Percentiles rank a stretch among this genome's conserved stretches.
phyloP scores from a whole-genome alignment of 30 jellyfish, hydroid and myxozoan genomes.

The Catostylus mosaicus region DNA sequence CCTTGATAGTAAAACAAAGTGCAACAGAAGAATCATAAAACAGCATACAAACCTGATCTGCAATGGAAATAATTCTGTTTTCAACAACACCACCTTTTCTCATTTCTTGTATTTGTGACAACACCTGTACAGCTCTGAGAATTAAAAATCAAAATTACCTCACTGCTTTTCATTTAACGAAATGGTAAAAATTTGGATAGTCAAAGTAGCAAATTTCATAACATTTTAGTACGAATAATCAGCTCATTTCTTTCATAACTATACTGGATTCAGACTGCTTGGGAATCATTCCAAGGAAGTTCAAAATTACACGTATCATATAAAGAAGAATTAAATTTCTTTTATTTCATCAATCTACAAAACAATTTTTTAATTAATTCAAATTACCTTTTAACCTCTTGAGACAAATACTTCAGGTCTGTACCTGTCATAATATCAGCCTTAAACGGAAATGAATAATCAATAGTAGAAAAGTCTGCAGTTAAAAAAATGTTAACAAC shows the following conservation, averaged over 20 bases:
- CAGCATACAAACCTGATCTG: conserved; percentile 39
- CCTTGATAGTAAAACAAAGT: not conserved
- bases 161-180: too few species aligned
- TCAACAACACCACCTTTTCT: conserved; percentile 54
- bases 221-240: too few species aligned
- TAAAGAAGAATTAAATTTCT: too few species aligned
- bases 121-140: conserved; percentile 45
- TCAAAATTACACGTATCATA: too few species aligned
- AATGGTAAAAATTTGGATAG: too few species aligned
- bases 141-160: too few species aligned
- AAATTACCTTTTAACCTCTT: conserved; percentile 33
- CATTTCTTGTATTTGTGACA: conserved; percentile 57
- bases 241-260: too few species aligned
- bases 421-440: conserved; percentile 72
- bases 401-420: conserved; percentile 43
- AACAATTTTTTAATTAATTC: too few species aligned
- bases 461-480: not conserved
- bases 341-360: too few species aligned
- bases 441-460: conserved; percentile 11
- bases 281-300: too few species aligned
- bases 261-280: too few species aligned
- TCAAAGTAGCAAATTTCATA: too few species aligned
- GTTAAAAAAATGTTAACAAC: not conserved
- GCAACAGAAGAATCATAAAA: not conserved
- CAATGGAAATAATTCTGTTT: conserved; percentile 38